phyloP scores from a whole-genome alignment of 2,113 vertebrate species.

The Melanocharis versteri region DNA sequence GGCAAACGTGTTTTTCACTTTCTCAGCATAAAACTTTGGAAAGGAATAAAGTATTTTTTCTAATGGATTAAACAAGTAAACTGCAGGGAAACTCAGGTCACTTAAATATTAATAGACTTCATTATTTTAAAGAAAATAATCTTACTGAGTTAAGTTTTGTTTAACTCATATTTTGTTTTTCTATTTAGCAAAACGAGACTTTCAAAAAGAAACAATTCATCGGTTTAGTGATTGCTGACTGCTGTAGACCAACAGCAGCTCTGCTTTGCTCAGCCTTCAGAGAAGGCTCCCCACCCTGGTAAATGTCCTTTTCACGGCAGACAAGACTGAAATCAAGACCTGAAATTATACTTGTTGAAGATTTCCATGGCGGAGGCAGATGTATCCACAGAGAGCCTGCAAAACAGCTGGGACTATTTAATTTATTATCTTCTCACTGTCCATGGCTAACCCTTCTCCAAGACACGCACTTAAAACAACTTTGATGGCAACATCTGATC shows the following conservation, averaged over 20 bases:
- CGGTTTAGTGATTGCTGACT: not conserved
- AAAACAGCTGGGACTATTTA: not conserved
- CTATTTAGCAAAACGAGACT: not conserved
- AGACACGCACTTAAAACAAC: not conserved
- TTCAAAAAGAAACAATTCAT: not conserved
- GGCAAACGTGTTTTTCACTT: not conserved
- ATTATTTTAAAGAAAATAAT: not conserved
- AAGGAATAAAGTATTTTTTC: not conserved
- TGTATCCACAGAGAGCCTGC: not conserved
- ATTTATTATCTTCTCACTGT: not conserved
- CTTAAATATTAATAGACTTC: not conserved
- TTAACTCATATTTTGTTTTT: not conserved
- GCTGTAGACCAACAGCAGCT: not conserved
- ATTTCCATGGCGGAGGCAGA: not conserved
- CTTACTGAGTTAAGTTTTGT: not conserved
- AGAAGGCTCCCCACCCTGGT: not conserved
- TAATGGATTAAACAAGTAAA: not conserved
- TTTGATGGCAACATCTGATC: not conserved
- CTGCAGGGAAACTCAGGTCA: not conserved
- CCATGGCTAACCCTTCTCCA: not conserved
- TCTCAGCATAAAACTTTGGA: slow-evolving; percentile 8
- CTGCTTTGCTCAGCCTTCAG: not conserved
- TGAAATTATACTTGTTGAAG: not conserved
- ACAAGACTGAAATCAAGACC: not conserved
- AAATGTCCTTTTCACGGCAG: not conserved